Base-by-base conservation (phyloP, 2,797 vertebrate genomes). In the Thamnophis elegans region DNA sequence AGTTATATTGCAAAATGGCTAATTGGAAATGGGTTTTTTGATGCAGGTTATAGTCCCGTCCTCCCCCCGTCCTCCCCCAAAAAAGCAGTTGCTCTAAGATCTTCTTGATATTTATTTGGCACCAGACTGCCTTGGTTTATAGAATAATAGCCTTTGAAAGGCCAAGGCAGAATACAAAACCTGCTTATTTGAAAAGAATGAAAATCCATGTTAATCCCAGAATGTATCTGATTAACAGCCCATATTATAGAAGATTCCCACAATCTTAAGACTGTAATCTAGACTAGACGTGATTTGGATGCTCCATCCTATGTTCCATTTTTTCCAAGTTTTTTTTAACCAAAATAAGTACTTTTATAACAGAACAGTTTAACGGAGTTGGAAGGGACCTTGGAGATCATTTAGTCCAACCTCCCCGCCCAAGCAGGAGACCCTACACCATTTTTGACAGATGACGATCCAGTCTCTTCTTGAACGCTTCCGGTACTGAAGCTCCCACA, bases 1-100 rank as follows among this genome's bases (percentile, higher is more conserved):
- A 55, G 47, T 91, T 91, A 82, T 55, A 91, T 55, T 93, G 65
- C 89, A 88, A 88, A 60, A 91, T 53, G n/a, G 36, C 28, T 18
- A 55, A 55, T n/a, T 54, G 18, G 18, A 32, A 56, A 18, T 62
- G 3, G 36, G 26, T 2, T 58, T 89, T 62, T 73, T 90, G 56
- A 25, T 47, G 36, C 36, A 47, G 36, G 36, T 85, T 85, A 32
- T 47, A 16, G 85, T 20, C 3, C 4, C 5, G 47, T 47, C 4
- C n/a, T 32, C 32, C 32, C 32, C 36, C 32, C 1, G 32, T 32
- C 32, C 32, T 1, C 9, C 6, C n/a, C n/a, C n/a, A n/a, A n/a
- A n/a, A n/a, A 32, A 58, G 51, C 11, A 22, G 18, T n/a, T 91
- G 7, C 25, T 90, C 42, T 59, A 51, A 91, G 55, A 58, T 54